These are phyloP conservation scores for Saguinus midas DNA, from an alignment of 2,113 vertebrate species.

Conservation along the genomic window DNA sequence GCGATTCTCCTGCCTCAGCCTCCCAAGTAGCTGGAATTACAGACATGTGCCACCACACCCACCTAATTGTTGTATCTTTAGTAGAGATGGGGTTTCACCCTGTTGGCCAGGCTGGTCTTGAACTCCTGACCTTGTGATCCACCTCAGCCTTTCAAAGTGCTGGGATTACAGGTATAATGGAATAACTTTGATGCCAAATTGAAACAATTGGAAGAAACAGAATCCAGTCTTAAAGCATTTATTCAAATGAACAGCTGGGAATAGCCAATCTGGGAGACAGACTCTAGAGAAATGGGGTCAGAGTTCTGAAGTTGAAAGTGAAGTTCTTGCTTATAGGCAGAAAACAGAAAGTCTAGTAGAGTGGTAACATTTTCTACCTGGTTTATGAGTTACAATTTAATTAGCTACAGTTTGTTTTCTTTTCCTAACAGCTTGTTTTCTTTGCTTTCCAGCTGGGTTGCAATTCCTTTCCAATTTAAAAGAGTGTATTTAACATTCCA, in stretches of 20 bases:
- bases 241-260: not conserved
- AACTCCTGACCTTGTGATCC: no score
- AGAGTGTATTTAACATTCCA: not conserved
- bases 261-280: not conserved
- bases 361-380: not conserved
- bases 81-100: no score
- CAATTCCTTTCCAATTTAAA: not conserved
- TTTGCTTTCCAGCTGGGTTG: not conserved
- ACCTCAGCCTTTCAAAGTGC: no score
- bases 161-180: no score
- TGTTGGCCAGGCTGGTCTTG: no score
- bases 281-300: not conserved
- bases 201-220: not conserved
- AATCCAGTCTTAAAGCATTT: not conserved
- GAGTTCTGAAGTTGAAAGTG: not conserved
- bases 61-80: no score
- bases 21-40: no score
- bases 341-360: not conserved
- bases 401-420: not conserved
- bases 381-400: not conserved
- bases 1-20: no score
- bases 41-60: no score
- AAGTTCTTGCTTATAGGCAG: not conserved
- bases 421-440: not conserved
- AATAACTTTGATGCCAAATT: not conserved